These are phyloP conservation scores for Erebia epiphron DNA, from an alignment of 2,888 invertebrate genomes.

Conservation along the genomic window DNA sequence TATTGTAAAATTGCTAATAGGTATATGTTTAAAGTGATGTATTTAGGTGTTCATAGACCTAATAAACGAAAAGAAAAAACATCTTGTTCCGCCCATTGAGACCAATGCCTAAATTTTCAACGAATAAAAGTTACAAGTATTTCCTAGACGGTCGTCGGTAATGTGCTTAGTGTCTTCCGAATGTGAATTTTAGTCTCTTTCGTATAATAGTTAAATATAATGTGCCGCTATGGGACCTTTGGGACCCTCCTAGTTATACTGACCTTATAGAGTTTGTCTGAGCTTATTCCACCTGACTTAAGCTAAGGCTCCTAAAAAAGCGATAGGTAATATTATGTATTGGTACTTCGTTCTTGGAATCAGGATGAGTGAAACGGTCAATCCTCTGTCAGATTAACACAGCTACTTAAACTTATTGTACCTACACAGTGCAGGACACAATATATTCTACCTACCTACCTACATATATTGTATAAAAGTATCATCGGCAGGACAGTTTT, in stretches of 20 bases:
- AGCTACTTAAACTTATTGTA: too few relatives aligned
- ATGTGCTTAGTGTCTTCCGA: slow-evolving; percentile 14
- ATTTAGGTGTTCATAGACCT: too few relatives aligned
- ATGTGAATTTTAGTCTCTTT: slow-evolving; percentile 39
- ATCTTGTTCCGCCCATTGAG: too few relatives aligned
- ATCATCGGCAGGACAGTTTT: too few relatives aligned
- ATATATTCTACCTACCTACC: too few relatives aligned
- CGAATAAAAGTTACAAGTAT: too few relatives aligned
- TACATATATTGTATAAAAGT: too few relatives aligned
- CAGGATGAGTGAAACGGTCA: neutral
- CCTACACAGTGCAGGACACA: too few relatives aligned
- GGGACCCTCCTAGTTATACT: slow-evolving; percentile 31
- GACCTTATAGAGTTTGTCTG: slow-evolving; percentile 20
- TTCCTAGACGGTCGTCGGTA: neutral
- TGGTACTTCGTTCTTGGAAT: neutral
- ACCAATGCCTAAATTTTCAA: too few relatives aligned
- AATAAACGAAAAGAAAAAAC: too few relatives aligned
- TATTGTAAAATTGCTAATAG: too few relatives aligned
- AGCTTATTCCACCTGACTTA: slow-evolving; percentile 27
- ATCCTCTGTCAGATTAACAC: neutral
- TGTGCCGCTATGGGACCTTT: slow-evolving; percentile 41
- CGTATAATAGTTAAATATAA: slow-evolving; percentile 54
- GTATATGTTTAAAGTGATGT: too few relatives aligned
- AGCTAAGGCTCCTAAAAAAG: slow-evolving; percentile 10
- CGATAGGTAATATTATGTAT: neutral